phyloP scores from a whole-genome alignment of 2,113 vertebrate species.

The Etheostoma cragini region DNA sequence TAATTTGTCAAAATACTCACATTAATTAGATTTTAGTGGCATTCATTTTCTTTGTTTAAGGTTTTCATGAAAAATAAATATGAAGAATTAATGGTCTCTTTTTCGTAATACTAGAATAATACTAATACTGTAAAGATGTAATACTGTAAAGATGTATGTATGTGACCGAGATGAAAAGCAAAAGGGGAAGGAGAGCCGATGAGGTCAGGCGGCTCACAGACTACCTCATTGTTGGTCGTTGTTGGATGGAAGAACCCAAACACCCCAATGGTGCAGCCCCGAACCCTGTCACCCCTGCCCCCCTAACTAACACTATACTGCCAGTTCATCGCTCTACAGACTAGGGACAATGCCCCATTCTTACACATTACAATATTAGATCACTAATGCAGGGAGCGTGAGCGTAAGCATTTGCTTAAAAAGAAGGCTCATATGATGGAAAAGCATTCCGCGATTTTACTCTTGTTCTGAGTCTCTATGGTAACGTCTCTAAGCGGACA shows the following conservation, averaged over 20 bases:
- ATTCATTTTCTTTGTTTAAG: not conserved
- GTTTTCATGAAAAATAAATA: not conserved
- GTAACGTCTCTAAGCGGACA: conserved; percentile 75
- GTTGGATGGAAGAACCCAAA: conserved; percentile 57
- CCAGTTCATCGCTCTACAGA: conserved; percentile 61
- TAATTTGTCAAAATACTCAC: conserved; percentile 11
- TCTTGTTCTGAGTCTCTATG: conserved; percentile 66
- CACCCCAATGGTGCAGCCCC: conserved; percentile 39
- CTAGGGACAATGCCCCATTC: conserved; percentile 76
- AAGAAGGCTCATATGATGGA: conserved; percentile 68
- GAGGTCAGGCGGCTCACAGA: conserved; percentile 73
- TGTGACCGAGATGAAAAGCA: conserved; percentile 49
- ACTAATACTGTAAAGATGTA: conserved; percentile 53
- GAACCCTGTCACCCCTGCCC: conserved; percentile 44
- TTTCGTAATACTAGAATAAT: conserved; percentile 32
- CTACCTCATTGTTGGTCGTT: conserved; percentile 70
- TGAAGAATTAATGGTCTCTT: conserved; percentile 48
- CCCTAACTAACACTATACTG: conserved; percentile 56
- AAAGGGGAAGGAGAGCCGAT: conserved; percentile 45
- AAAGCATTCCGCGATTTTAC: conserved; percentile 69
- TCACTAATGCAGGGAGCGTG: conserved; percentile 45
- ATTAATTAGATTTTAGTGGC: conserved; percentile 11
- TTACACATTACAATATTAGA: conserved; percentile 67
- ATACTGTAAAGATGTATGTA: conserved; percentile 50
- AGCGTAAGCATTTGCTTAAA: conserved; percentile 55